Conservation (phyloP, 2,113 vertebrate species). For the Crotophaga sulcirostris region DNA sequence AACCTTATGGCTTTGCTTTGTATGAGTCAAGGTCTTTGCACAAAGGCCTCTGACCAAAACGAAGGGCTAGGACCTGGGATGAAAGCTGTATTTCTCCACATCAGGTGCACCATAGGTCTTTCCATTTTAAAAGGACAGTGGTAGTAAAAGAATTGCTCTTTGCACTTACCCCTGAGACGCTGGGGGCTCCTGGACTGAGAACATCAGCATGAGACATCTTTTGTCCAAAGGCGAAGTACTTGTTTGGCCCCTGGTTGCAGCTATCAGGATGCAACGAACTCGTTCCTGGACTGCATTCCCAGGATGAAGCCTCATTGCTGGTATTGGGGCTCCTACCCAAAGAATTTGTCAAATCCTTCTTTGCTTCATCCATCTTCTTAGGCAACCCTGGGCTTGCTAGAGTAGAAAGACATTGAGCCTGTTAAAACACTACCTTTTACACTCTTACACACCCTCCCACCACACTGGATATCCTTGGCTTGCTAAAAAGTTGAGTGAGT, state of each 20-base stretch:
- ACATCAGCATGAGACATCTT: slow-evolving; percentile 74
- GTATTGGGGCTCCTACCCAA: neutral
- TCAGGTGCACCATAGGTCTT: neutral
- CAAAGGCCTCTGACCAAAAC: neutral
- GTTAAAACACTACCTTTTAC: neutral
- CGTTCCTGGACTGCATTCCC: neutral
- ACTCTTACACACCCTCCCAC: neutral
- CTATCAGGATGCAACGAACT: neutral
- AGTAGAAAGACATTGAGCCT: neutral
- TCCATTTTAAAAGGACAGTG: neutral
- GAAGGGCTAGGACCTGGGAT: neutral
- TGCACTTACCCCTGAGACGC: slow-evolving; percentile 70
- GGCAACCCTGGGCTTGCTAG: neutral
- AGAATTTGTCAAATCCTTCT: neutral
- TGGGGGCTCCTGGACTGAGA: slow-evolving; percentile 57
- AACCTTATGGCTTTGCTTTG: neutral
- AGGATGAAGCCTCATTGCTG: neutral
- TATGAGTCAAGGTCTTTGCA: neutral
- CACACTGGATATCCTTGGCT: neutral
- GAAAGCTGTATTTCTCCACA: neutral
- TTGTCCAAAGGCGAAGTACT: slow-evolving; percentile 58
- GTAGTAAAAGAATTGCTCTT: neutral
- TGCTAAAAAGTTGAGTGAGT: neutral
- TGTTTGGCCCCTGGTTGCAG: neutral
- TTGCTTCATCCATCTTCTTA: slow-evolving; percentile 51